phyloP scores from a whole-genome alignment of 2,113 vertebrate genomes.

The Hippolais icterina region DNA sequence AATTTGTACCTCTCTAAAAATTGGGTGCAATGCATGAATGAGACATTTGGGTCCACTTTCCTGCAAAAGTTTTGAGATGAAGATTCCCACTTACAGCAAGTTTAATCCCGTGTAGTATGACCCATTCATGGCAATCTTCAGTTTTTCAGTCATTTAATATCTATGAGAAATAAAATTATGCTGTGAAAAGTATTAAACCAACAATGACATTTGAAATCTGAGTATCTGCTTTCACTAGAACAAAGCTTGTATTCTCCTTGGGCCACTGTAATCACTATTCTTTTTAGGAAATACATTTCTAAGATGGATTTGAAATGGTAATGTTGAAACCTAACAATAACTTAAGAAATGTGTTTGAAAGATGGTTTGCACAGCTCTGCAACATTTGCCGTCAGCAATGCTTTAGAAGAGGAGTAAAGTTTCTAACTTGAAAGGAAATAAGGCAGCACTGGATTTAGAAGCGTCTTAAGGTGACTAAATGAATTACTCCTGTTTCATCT shows the following conservation, averaged over 20 bases:
- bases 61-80: not conserved
- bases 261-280: not conserved
- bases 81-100: not conserved
- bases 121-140: not conserved
- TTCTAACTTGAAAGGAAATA: slow-evolving; percentile 32
- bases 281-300: not conserved
- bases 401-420: slow-evolving; percentile 17
- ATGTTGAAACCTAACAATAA: not conserved
- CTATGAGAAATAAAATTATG: not conserved
- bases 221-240: not conserved
- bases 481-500: slow-evolving; percentile 27
- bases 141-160: not conserved
- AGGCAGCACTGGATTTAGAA: slow-evolving; percentile 8
- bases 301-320: not conserved
- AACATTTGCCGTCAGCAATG: not conserved
- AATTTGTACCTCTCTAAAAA: not conserved
- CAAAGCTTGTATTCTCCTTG: not conserved
- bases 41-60: not conserved
- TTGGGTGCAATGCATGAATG: not conserved
- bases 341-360: slow-evolving; percentile 1
- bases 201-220: not conserved
- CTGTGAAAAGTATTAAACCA: not conserved
- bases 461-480: not conserved
- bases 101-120: not conserved
- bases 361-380: not conserved